Percentiles rank a stretch among this genome's conserved stretches.
Evolutionary conservation across 2,797 vertebrate species (phyloP).

Genomic region (Tragopan temminckii): DNA sequence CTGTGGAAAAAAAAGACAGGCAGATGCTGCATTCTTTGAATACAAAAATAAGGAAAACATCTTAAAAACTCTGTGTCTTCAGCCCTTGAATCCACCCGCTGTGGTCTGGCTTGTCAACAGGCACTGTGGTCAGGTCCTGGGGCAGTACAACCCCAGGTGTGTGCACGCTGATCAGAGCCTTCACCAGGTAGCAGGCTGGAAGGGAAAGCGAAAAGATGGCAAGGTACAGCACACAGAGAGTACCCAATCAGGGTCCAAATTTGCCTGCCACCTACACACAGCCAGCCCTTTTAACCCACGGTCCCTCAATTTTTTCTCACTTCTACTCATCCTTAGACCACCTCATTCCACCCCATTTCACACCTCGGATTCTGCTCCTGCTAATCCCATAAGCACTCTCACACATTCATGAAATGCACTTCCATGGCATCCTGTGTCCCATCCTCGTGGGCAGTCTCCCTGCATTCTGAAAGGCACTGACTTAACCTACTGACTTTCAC

Average conservation of each 20-base stretch:
- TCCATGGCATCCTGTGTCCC: not conserved
- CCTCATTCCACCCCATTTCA: not conserved
- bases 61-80: not conserved
- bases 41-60: accelerated
- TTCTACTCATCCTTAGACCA: not conserved
- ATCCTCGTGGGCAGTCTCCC: accelerated
- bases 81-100: not conserved
- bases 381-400: accelerated
- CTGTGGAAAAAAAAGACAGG: not conserved
- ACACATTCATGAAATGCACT: not conserved
- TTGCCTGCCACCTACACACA: not conserved
- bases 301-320: not conserved
- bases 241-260: not conserved
- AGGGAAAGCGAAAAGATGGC: not conserved
- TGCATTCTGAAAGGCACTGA: not conserved
- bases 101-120: too few species aligned
- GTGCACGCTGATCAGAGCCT: not conserved
- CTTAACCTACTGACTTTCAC: not conserved
- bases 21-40: not conserved
- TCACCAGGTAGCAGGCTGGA: not conserved
- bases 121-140: not conserved
- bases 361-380: not conserved
- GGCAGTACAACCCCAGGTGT: accelerated
- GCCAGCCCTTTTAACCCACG: not conserved
- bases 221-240: accelerated